Evolutionary conservation across 2,888 invertebrate genomes (phyloP), one percentile per base, ranked within the genome.

Genomic region (Notodromas monacha): DNA sequence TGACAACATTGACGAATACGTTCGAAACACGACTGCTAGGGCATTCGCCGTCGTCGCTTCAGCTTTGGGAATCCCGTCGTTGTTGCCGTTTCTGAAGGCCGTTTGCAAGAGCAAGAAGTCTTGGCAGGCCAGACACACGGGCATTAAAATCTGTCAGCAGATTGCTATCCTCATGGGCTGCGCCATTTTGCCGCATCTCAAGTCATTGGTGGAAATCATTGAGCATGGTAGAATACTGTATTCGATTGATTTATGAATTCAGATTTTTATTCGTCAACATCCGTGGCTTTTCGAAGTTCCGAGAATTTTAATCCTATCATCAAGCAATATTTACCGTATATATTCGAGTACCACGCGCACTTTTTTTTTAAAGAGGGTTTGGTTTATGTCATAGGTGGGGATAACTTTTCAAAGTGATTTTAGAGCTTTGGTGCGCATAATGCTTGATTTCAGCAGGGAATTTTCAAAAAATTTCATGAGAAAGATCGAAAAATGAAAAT

Each of bases 1-100:
- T 42, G 96, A 96, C 52, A 96, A 96, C 48, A 89, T 89, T 42
- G 92, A 92, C 50, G 89, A 92, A 53, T 96, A 99, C 45, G 96
- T 99, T 26, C 63, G 96, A 46, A 99, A 99, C 50, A 99, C 96
- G 1, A 99, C 96, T 1, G 96, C 96, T 4, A 62, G 96, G 43
- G 96, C 96, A 1, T 99, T 99, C 51, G 96, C 96, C n/a, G 96
- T 99, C 2, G 96, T 96, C 2, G 96, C 96, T 2, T 96, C 92
- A 2, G 92, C 96, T 33, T 57, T 99, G 36, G 96, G 86, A 26
- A 99, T 96, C 40, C 96, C 96, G 4, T 86, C 89, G 0, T 55
- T 96, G 4, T 52, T 96, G 38, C 96, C 96, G 1, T 96, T 99
- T 52, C 60, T 99, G 40, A 99, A 92, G 52, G 92, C 96, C 31